Percentiles rank a stretch among this genome's conserved stretches.
phyloP scores from a whole-genome alignment of 1,140 invertebrate genomes.

The Elysia chlorotica region DNA sequence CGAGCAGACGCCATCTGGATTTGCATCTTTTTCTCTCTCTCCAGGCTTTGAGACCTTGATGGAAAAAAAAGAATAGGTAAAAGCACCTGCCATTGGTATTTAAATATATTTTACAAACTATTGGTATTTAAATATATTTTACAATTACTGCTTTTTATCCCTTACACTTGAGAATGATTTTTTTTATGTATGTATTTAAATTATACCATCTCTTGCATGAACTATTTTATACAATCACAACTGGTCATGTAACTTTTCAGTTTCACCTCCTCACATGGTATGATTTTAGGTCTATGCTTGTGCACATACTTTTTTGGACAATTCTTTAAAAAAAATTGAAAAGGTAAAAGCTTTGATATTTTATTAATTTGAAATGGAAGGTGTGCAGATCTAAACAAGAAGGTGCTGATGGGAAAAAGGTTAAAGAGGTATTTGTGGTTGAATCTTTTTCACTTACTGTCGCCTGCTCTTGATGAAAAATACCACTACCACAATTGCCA shows the following conservation, averaged over 20 bases:
- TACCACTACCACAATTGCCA: constrained; percentile 3
- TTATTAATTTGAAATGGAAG: no score
- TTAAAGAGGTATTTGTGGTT: background rate
- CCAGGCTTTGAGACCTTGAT: constrained; percentile 22
- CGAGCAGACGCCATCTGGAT: constrained; percentile 31
- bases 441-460: constrained; percentile 8
- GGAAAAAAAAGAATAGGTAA: background rate
- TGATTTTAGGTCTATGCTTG: background rate
- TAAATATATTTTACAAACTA: background rate
- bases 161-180: no score
- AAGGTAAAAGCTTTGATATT: background rate
- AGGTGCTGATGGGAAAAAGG: no score
- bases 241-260: background rate
- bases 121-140: no score
- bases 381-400: no score
- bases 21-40: constrained; percentile 28
- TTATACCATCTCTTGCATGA: background rate
- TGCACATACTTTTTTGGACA: background rate
- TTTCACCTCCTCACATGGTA: no score
- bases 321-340: background rate
- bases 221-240: background rate
- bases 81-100: background rate
- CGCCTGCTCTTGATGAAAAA: constrained; percentile 11
- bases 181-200: background rate
- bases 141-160: no score